Conservation (phyloP, 2,888 invertebrate species). For the Entomobrya proxima region DNA sequence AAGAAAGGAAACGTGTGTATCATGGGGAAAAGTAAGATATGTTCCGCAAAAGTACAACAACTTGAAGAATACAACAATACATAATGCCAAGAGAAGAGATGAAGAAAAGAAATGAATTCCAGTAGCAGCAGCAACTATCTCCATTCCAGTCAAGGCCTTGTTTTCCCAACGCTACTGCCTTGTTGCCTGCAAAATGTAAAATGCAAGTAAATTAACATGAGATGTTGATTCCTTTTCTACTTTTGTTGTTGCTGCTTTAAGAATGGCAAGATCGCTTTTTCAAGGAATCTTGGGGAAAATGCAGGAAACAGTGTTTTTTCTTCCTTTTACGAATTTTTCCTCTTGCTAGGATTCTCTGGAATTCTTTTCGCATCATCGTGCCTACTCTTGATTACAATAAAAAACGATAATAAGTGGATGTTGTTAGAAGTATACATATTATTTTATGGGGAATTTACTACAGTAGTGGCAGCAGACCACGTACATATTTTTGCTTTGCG, state of each 20-base stretch:
- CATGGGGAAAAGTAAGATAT: conserved; percentile 22
- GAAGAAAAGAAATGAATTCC: not conserved
- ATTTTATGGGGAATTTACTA: not conserved
- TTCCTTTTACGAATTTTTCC: not conserved
- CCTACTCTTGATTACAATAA: not conserved
- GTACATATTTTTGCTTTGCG: not conserved
- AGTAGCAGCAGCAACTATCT: not conserved
- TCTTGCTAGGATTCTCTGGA: not conserved
- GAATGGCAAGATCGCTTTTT: not conserved
- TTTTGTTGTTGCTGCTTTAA: not conserved
- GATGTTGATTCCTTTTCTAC: not conserved
- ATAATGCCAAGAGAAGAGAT: not conserved
- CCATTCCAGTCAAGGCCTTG: not conserved
- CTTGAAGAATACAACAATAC: conserved; percentile 5
- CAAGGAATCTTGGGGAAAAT: not conserved
- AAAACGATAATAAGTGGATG: not conserved
- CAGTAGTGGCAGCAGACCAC: not conserved
- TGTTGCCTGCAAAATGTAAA: not conserved
- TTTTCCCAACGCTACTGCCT: not conserved
- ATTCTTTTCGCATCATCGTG: not conserved
- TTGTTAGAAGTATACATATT: not conserved
- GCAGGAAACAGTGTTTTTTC: not conserved
- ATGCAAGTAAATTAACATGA: conserved; percentile 53
- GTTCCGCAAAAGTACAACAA: not conserved
- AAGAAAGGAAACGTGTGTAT: conserved; percentile 17